Percentiles rank a stretch among this genome's conserved stretches.
These are phyloP conservation scores for Heliconius ismenius DNA, from an alignment of 2,888 invertebrate genomes.

Conservation along the genomic window DNA sequence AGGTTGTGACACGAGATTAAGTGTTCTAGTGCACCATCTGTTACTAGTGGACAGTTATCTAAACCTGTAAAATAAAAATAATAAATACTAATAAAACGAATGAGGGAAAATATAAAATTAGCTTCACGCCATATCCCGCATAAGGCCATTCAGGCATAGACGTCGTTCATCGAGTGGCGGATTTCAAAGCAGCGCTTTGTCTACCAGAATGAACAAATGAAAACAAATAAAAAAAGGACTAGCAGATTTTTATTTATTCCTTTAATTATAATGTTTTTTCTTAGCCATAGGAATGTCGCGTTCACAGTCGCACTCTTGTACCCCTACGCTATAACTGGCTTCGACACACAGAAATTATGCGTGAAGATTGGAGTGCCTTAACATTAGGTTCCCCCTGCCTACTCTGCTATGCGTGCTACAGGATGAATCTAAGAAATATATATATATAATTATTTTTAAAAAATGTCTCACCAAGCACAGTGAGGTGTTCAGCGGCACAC, in stretches of 20 bases:
- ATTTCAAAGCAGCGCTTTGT: not conserved
- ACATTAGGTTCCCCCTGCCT: not conserved
- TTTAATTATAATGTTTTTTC: no score
- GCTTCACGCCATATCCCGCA: not conserved
- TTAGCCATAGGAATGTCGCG: no score
- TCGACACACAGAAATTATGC: no score
- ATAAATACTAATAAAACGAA: not conserved
- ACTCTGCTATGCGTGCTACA: not conserved
- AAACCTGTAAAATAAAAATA: slow-evolving; percentile 80
- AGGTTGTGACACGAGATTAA: slow-evolving; percentile 96
- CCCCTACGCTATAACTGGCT: no score
- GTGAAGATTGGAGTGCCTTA: not conserved
- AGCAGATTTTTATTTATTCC: no score
- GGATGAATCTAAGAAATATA: not conserved
- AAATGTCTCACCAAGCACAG: slow-evolving; percentile 86
- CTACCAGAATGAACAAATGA: no score
- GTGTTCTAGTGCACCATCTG: slow-evolving; percentile 97
- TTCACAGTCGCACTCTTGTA: no score
- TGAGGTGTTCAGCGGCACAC: slow-evolving; percentile 95
- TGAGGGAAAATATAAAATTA: not conserved
- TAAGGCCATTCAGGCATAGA: not conserved
- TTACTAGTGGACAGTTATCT: slow-evolving; percentile 99
- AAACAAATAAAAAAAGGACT: no score
- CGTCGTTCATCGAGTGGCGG: not conserved
- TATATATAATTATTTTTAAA: not conserved